Evolutionary conservation across 2,888 invertebrate genomes (phyloP).

Genomic region (Microctonus aethiopoides): DNA sequence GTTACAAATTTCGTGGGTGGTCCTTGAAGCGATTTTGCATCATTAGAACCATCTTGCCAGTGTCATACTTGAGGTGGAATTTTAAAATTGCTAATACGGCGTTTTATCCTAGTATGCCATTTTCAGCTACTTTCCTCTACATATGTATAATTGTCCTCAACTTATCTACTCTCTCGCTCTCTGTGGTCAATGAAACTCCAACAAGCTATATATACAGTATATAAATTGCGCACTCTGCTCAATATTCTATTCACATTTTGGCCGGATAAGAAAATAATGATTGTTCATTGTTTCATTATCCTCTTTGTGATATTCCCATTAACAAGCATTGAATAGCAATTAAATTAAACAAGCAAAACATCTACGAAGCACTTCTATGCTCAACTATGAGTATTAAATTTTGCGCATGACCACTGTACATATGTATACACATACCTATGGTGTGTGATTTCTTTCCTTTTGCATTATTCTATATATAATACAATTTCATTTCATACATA

Average conservation of each 20-base stretch:
- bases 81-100: too few species aligned
- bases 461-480: not conserved
- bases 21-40: too few species aligned
- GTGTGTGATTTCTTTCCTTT: conserved; percentile 5
- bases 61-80: too few species aligned
- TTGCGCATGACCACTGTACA: not conserved
- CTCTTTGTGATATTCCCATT: not conserved
- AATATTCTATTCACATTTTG: not conserved
- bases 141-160: not conserved
- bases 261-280: not conserved
- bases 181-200: not conserved
- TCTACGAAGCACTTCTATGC: not conserved
- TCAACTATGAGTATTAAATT: not conserved
- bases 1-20: too few species aligned
- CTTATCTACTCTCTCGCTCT: not conserved
- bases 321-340: conserved; percentile 6
- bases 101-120: too few species aligned
- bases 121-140: too few species aligned
- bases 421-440: not conserved
- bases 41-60: too few species aligned
- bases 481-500: not conserved
- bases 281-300: not conserved
- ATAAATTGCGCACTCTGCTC: not conserved
- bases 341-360: conserved; percentile 9
- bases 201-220: not conserved